Percentiles rank a stretch among this genome's conserved stretches.
phyloP scores from a whole-genome alignment of 2,888 invertebrate species.

The Athalia cordata region DNA sequence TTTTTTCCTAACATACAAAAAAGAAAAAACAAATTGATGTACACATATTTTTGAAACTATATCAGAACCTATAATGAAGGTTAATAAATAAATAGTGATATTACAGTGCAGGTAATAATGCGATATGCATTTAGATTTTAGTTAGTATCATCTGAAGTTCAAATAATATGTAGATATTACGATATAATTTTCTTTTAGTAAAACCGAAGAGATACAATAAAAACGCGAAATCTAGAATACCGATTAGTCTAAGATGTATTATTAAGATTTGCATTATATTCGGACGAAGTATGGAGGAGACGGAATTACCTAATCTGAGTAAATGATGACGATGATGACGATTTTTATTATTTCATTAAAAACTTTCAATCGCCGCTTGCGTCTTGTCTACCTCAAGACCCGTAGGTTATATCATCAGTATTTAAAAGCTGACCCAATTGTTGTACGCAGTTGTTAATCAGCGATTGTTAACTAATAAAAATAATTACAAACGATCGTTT shows the following conservation, averaged over 20 bases:
- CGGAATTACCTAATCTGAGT: no score
- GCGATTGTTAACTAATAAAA: neutral
- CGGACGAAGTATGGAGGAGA: no score
- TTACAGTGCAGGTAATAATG: conserved; percentile 29
- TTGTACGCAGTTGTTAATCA: neutral
- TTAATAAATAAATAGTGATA: conserved; percentile 17
- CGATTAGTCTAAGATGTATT: no score
- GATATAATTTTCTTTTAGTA: no score
- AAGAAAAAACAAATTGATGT: neutral
- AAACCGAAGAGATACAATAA: no score
- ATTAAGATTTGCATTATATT: neutral
- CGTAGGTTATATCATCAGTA: conserved; percentile 8
- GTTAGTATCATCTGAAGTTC: neutral
- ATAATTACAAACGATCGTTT: neutral
- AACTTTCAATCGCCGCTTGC: neutral
- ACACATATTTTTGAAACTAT: neutral
- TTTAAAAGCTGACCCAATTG: neutral
- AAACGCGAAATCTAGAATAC: no score
- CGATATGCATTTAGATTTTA: conserved; percentile 27
- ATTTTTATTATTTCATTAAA: neutral
- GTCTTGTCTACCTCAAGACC: neutral
- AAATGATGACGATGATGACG: no score
- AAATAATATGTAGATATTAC: conserved; percentile 11
- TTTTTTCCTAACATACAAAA: neutral
- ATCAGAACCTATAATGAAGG: no score